Evolutionary conservation across 1,140 invertebrate species (phyloP), one percentile per base, ranked within the genome.

Genomic region (Caenorhabditis inopinata): DNA sequence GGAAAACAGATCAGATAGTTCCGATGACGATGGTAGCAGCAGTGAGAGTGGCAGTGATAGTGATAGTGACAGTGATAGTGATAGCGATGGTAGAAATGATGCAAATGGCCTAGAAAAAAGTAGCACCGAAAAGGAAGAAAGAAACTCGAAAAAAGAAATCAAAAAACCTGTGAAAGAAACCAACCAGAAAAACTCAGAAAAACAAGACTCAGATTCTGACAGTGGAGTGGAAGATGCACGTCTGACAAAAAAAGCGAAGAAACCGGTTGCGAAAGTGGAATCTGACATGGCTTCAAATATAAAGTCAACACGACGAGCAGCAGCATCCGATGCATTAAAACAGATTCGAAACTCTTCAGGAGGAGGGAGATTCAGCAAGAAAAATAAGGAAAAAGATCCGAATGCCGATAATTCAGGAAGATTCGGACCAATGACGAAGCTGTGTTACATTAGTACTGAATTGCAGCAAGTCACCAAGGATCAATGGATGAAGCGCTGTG

Each of bases 401-500:
- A 68, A 68, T 38, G 58, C 58, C 23, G 58, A 68, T 25, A 68
- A 18, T 5, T 68, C 58, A 21, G 58, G 58, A 68, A 42, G 23
- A 6, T 68, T 68, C 12, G 58, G 58, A 29, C 58, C 58, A 38
- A 68, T 68, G 58, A 68, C 58, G 0, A 68, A 68, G n/a, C 25
- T 68, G 2, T 68, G 58, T 14, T 68, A 68, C 21, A 68, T 68
- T 11, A 32, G 25, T 18, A 29, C 58, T 6, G 58, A 68, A 18
- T 21, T 68, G 16, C 58, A 68, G 12, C 58, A 68, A 38, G 25
- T 68, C 5, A 68, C 58, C 1, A 68, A 68, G 23, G 58, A 68
- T 21, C 58, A 68, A 21, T 68, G 58, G 58, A 68, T 68, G 58
- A 68, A 68, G 32, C 29, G 58, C 9, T 68, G 58, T 32, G 58